These are phyloP conservation scores for Reinhardtius hippoglossoides DNA, from an alignment of 2,113 vertebrate species.

Conservation along the genomic window DNA sequence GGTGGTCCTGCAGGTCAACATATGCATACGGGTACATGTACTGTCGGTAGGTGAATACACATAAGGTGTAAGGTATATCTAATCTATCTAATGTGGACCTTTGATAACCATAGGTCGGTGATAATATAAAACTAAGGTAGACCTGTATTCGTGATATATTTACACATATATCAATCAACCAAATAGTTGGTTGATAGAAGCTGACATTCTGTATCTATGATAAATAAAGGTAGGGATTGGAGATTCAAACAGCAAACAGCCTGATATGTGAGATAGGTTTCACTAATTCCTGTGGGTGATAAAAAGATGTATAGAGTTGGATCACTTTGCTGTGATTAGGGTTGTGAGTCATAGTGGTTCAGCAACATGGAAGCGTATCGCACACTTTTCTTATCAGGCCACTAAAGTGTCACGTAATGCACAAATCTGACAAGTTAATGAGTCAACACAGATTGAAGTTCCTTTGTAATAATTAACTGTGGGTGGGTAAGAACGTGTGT, in stretches of 20 bases:
- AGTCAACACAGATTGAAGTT: slow-evolving; percentile 15
- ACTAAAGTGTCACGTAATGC: background rate
- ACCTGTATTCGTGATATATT: background rate
- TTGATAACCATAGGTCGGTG: background rate
- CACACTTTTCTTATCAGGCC: slow-evolving; percentile 25
- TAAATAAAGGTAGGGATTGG: slow-evolving; percentile 4
- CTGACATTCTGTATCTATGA: background rate
- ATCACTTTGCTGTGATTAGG: background rate
- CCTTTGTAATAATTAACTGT: slow-evolving; percentile 27
- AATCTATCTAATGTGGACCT: background rate
- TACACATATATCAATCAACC: background rate
- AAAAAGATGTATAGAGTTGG: background rate
- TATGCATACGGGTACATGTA: background rate
- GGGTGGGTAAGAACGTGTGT: background rate
- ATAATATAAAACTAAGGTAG: background rate
- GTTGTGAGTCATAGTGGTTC: slow-evolving; percentile 12
- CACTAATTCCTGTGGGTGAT: background rate
- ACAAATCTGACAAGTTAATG: slow-evolving; percentile 8
- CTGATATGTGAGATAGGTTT: slow-evolving; percentile 1
- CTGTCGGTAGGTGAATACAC: background rate
- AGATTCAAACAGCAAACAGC: background rate
- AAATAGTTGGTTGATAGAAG: background rate
- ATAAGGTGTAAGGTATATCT: background rate
- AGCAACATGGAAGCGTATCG: background rate
- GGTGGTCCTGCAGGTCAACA: no score